These are phyloP conservation scores for Hypolimnas misippus DNA, from an alignment of 2,888 invertebrate species.

Conservation along the genomic window DNA sequence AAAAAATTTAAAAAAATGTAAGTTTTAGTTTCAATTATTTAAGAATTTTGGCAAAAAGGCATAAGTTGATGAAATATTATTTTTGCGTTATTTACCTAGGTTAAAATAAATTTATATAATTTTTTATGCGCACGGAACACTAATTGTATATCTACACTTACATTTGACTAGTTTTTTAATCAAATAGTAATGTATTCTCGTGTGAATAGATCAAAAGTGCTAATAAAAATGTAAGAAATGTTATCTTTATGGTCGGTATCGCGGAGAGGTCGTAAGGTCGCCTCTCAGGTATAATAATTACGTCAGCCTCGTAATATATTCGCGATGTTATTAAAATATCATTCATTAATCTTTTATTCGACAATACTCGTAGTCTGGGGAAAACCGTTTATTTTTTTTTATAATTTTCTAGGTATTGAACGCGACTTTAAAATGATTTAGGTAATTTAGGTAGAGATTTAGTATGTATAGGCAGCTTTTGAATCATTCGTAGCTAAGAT, in stretches of 20 bases:
- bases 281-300: constrained; percentile 35
- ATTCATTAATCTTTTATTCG: constrained; percentile 42
- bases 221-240: constrained; percentile 41
- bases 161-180: constrained; percentile 17
- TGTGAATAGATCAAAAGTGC: constrained; percentile 32
- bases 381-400: constrained; percentile 40
- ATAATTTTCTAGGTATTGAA: constrained; percentile 17
- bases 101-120: no score
- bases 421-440: neutral
- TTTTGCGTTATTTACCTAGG: no score
- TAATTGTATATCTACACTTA: neutral
- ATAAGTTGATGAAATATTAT: no score
- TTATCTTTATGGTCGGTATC: constrained; percentile 41
- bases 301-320: constrained; percentile 46
- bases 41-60: no score
- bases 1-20: no score
- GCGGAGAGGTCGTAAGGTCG: constrained; percentile 46
- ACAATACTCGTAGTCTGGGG: constrained; percentile 34
- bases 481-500: no score
- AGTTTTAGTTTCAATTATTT: no score
- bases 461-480: neutral
- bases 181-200: constrained; percentile 24
- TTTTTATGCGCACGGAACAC: no score
- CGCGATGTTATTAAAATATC: constrained; percentile 39
- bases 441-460: neutral